These are phyloP conservation scores for Varanus salvator DNA, from an alignment of 2,113 vertebrate species.

Conservation along the genomic window DNA sequence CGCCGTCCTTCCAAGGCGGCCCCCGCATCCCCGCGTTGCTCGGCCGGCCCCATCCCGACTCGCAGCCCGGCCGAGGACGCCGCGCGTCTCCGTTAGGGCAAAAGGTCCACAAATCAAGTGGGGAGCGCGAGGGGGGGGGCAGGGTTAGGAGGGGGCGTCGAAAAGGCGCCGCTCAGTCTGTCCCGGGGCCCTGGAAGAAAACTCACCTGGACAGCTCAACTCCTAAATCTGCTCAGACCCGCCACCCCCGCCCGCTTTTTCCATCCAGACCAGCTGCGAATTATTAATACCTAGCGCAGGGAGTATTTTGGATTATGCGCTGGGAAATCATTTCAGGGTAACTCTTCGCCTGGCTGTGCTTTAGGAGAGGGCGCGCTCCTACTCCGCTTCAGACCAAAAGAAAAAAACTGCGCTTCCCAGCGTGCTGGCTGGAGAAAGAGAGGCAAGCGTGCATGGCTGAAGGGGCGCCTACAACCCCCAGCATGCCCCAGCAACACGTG, in stretches of 20 bases:
- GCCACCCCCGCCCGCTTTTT: not conserved
- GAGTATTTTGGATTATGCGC: not conserved
- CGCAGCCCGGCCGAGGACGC: not conserved
- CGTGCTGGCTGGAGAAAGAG: no score
- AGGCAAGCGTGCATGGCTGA: no score
- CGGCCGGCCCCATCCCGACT: no score
- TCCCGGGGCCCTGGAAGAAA: not conserved
- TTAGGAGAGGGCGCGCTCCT: not conserved
- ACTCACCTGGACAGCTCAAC: not conserved
- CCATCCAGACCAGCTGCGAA: not conserved
- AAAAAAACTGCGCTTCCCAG: no score
- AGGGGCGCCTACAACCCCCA: no score
- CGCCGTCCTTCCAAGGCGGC: no score
- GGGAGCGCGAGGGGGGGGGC: not conserved
- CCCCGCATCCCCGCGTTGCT: not conserved
- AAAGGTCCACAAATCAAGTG: constrained; percentile 25
- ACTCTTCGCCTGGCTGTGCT: not conserved
- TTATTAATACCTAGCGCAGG: not conserved
- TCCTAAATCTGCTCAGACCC: not conserved
- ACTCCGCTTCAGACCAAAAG: no score
- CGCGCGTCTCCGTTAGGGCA: not conserved
- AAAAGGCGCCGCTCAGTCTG: constrained; percentile 29
- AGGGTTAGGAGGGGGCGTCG: not conserved
- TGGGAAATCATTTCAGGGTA: not conserved
- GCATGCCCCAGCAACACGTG: no score